Evolutionary conservation across 2,888 invertebrate species (phyloP).

Genomic region (Endomychus coccineus): DNA sequence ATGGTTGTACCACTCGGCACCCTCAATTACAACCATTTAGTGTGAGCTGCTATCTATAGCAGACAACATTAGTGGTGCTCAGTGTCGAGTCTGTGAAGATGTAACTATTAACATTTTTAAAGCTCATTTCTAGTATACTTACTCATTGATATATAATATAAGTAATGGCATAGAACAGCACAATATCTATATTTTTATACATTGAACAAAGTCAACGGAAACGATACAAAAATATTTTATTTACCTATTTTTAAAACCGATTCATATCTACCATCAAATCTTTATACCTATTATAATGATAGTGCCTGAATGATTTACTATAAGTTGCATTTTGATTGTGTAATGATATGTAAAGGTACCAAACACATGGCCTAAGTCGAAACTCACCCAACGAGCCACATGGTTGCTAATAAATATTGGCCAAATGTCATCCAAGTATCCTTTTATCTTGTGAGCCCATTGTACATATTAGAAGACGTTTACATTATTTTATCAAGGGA

Average conservation of each 20-base stretch:
- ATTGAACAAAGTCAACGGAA: slow-evolving; percentile 43
- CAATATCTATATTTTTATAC: slow-evolving; percentile 47
- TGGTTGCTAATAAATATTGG: slow-evolving; percentile 16
- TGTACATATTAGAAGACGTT: slow-evolving; percentile 38
- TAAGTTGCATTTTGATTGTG: slow-evolving; percentile 13
- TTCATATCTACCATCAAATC: slow-evolving; percentile 44
- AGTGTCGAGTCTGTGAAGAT: too few relatives aligned
- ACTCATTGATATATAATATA: slow-evolving; percentile 27
- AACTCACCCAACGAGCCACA: slow-evolving; percentile 14
- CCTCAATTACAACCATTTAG: too few relatives aligned
- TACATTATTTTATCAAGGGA: slow-evolving; percentile 40
- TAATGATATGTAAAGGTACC: slow-evolving; percentile 9
- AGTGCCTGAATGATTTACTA: slow-evolving; percentile 36
- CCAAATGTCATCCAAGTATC: slow-evolving; percentile 31
- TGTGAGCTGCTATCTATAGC: too few relatives aligned
- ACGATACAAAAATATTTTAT: slow-evolving; percentile 43
- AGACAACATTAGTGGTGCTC: too few relatives aligned
- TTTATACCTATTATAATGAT: slow-evolving; percentile 34
- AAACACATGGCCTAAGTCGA: slow-evolving; percentile 14
- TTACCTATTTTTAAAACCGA: slow-evolving; percentile 43
- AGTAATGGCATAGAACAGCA: slow-evolving; percentile 43
- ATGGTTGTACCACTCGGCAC: too few relatives aligned
- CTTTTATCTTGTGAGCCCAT: slow-evolving; percentile 37
- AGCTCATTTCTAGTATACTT: slow-evolving; percentile 39
- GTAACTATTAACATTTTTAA: too few relatives aligned